phyloP scores from a whole-genome alignment of 30 jellyfish, hydroid and myxozoan species.

The Pelagia noctiluca region DNA sequence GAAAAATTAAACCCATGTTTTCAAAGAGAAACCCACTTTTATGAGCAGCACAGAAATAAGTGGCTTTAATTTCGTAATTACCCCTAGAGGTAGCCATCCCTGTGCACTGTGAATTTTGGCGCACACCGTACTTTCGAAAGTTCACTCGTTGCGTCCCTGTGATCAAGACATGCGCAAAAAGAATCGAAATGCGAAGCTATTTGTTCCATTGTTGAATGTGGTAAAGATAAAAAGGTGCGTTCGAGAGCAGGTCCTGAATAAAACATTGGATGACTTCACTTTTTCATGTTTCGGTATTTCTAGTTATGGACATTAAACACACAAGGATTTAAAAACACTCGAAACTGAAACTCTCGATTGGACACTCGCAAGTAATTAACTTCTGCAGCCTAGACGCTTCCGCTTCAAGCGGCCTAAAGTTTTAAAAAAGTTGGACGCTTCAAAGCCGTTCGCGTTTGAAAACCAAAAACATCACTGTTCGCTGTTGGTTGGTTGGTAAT shows the following conservation, averaged over 20 bases:
- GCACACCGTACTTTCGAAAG: background rate
- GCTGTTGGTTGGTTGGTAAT: background rate
- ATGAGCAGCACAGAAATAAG: background rate
- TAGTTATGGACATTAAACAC: background rate
- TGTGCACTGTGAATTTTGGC: background rate
- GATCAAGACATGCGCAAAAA: constrained; percentile 2
- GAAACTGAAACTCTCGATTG: background rate
- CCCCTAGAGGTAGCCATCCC: background rate
- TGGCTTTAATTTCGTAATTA: background rate
- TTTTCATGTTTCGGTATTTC: background rate
- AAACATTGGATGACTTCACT: background rate
- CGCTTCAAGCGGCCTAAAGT: background rate
- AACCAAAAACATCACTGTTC: background rate
- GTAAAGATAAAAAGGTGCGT: constrained; percentile 7
- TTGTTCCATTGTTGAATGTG: constrained; percentile 6
- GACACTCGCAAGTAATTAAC: background rate
- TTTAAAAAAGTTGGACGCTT: background rate
- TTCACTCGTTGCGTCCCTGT: background rate
- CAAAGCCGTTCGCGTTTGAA: background rate
- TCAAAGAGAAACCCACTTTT: background rate
- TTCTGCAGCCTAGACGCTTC: background rate
- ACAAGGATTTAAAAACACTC: too few relatives aligned
- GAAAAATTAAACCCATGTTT: background rate
- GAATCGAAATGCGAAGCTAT: background rate
- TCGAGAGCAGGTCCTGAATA: background rate